phyloP scores from a whole-genome alignment of 2,113 vertebrate species.

The Crocuta crocuta region DNA sequence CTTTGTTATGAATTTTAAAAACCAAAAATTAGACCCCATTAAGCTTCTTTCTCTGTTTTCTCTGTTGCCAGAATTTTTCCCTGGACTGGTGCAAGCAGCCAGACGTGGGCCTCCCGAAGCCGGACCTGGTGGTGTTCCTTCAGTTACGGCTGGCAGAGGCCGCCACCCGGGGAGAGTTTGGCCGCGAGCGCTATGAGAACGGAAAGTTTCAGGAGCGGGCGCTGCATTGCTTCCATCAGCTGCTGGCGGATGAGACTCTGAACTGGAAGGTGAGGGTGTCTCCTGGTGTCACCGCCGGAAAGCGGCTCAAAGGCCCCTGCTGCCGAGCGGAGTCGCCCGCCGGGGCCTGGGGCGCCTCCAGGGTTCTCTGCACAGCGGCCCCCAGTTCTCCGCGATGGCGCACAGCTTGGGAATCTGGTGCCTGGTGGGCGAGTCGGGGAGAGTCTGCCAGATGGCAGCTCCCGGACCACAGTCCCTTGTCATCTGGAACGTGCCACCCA shows the following conservation, averaged over 20 bases:
- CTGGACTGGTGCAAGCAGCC: slow-evolving; percentile 96
- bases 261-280: slow-evolving; percentile 94
- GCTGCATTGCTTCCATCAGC: slow-evolving; percentile 88
- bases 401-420: background rate
- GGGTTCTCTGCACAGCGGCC: background rate
- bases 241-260: slow-evolving; percentile 90
- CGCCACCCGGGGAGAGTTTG: slow-evolving; percentile 90
- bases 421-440: background rate
- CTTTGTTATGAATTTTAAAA: background rate
- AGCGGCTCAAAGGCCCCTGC: background rate
- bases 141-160: slow-evolving; percentile 87
- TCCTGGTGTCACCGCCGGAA: fast-evolving
- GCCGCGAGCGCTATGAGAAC: slow-evolving; percentile 93
- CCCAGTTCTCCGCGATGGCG: background rate
- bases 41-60: background rate
- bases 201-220: slow-evolving; percentile 90
- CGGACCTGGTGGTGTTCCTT: slow-evolving; percentile 96
- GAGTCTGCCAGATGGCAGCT: background rate
- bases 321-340: background rate
- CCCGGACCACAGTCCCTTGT: background rate
- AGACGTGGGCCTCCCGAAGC: slow-evolving; percentile 95
- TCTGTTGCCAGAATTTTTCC: slow-evolving; percentile 89
- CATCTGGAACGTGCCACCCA: background rate
- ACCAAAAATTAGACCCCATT: too few species aligned
- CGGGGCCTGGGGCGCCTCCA: background rate